These are phyloP conservation scores for Potamarius usumacintae DNA, from an alignment of 2,113 vertebrate species.

Conservation along the genomic window DNA sequence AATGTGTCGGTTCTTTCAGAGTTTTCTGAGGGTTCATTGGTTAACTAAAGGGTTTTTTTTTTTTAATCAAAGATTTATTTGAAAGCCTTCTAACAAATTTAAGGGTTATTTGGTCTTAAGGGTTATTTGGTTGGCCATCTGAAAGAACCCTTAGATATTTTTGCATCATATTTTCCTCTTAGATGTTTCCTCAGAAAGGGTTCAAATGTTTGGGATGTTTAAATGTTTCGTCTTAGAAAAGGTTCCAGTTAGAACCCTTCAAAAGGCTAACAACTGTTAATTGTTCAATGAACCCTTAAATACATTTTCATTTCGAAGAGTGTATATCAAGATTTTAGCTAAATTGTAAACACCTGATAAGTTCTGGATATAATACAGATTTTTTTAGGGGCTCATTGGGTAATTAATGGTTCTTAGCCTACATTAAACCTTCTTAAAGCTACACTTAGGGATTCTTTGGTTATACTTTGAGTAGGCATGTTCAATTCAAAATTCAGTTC, in stretches of 20 bases:
- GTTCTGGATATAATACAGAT: neutral
- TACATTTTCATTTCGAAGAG: neutral
- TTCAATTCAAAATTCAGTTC: too few species aligned
- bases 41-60: neutral
- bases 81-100: neutral
- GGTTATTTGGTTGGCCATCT: neutral
- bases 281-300: neutral
- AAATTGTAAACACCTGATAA: too few species aligned
- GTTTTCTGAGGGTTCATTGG: neutral
- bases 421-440: neutral
- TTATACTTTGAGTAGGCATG: neutral
- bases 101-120: neutral
- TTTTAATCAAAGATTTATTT: too few species aligned
- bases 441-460: neutral
- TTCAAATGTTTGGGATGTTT: too few species aligned
- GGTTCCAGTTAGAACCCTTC: neutral
- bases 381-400: neutral
- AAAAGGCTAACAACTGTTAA: neutral
- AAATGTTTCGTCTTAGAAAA: too few species aligned
- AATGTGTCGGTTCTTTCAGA: neutral
- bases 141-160: neutral
- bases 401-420: neutral
- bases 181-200: neutral
- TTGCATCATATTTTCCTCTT: neutral
- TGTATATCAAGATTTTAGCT: neutral